Evolutionary conservation across 2,888 invertebrate genomes (phyloP), one percentile per base, ranked within the genome.

Genomic region (Nemotelus nigrinus): DNA sequence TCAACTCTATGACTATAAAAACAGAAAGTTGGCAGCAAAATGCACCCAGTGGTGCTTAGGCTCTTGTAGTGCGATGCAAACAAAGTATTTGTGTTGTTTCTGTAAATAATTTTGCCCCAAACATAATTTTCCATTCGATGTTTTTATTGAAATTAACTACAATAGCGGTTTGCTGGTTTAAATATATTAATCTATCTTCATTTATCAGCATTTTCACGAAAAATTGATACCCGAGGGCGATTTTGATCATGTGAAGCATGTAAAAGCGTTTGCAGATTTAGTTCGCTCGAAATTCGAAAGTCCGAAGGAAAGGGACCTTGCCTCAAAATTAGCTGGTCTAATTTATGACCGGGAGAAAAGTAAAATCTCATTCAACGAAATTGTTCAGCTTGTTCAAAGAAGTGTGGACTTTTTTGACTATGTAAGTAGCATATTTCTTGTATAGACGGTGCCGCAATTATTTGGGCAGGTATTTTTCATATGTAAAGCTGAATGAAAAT

Each of bases 181-280:
- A 25, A 25, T 25, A 25, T 25, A 25, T 25, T 25, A 25, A 25
- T 53, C 53, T 53, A 10, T 53, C 10, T 53, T 53, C 53, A 10
- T 7, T 53, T 53, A 25, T 53, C 53, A 53, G 53, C 53, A 53
- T 53, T 6, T 53, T 5, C 75, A 76, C 10, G 58, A 77, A 71
- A 77, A 77, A 65, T 78, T 77, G 2, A 53, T 78, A 10, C 6
- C 71, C 5, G 50, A 72, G 39, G 50, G 74, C 58, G 44, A 75
- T 43, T 25, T 67, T 60, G 53, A 47, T 25, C 44, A 74, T 5
- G 47, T 53, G 53, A 53, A 57, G 10, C 3, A 4, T 4, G 57
- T 43, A 25, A 67, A 67, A 39, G n/a, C 47, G 5, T n/a, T 70
- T 2, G 53, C 53, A 41, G 6, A n/a, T 3, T 55, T 70, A 2